Conservation (phyloP, 2,888 invertebrate species). For the Schizaphis graminum region DNA sequence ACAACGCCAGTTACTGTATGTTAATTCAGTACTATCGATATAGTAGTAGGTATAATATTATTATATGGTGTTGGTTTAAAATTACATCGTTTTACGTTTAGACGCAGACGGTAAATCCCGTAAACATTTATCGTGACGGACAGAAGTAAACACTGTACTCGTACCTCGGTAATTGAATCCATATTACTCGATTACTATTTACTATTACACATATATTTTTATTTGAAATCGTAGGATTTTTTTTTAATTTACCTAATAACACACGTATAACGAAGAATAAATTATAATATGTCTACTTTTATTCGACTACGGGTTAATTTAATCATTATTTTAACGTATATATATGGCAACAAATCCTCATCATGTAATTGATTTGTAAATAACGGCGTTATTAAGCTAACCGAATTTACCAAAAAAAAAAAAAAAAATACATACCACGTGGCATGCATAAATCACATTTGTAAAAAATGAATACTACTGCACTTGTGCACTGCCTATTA, state of each 20-base stretch:
- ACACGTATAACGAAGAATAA: background rate
- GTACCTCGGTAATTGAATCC: background rate
- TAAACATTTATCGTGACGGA: background rate
- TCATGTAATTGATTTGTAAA: background rate
- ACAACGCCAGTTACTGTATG: background rate
- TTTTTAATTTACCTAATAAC: background rate
- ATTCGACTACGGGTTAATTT: background rate
- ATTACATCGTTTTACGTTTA: background rate
- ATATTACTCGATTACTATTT: background rate
- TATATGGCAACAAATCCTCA: background rate
- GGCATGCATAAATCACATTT: background rate
- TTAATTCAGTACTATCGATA: background rate
- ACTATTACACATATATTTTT: background rate
- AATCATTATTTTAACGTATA: background rate
- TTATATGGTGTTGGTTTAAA: background rate
- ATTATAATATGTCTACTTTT: background rate
- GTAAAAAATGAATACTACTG: background rate
- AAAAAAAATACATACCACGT: background rate
- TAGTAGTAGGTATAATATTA: background rate
- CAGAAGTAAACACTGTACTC: background rate
- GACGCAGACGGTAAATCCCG: background rate
- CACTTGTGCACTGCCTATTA: background rate
- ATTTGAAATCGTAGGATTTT: background rate
- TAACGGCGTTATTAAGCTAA: background rate
- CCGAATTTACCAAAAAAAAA: background rate